Evolutionary conservation across 1,140 invertebrate genomes (phyloP).

Genomic region (Drosophila aff.): DNA sequence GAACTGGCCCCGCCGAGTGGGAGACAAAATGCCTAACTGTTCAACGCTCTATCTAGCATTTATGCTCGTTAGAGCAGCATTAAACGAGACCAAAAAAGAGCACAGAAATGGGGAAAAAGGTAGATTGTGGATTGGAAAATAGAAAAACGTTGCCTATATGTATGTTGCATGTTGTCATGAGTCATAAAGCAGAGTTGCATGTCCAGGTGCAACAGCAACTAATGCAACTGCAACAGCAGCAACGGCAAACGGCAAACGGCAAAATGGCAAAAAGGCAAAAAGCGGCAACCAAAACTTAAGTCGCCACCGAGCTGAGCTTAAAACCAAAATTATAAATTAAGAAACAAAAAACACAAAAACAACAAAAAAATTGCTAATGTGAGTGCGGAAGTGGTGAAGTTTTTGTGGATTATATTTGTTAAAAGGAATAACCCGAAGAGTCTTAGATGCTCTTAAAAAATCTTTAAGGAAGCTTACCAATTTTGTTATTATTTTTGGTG

Average conservation of each 20-base stretch:
- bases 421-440: background rate
- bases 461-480: background rate
- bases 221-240: slow-evolving; percentile 24
- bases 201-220: slow-evolving; percentile 46
- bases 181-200: slow-evolving; percentile 82
- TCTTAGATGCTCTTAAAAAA: background rate
- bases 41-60: slow-evolving; percentile 42
- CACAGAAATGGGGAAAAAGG: slow-evolving; percentile 7
- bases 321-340: slow-evolving; percentile 78
- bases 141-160: slow-evolving; percentile 48
- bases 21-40: slow-evolving; percentile 55
- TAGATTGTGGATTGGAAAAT: slow-evolving; percentile 26
- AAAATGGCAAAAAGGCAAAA: slow-evolving; percentile 15
- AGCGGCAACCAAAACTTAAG: slow-evolving; percentile 43
- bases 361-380: slow-evolving; percentile 30
- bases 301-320: slow-evolving; percentile 63
- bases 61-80: slow-evolving; percentile 53
- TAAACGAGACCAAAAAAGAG: slow-evolving; percentile 18
- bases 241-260: slow-evolving; percentile 16
- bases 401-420: slow-evolving; percentile 31
- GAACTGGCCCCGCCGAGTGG: slow-evolving; percentile 58
- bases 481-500: background rate
- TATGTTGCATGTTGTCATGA: slow-evolving; percentile 82
- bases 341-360: slow-evolving; percentile 28
- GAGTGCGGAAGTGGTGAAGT: slow-evolving; percentile 34